Evolutionary conservation across 2,113 vertebrate species (phyloP).

Genomic region (Emydocephalus ijimae): DNA sequence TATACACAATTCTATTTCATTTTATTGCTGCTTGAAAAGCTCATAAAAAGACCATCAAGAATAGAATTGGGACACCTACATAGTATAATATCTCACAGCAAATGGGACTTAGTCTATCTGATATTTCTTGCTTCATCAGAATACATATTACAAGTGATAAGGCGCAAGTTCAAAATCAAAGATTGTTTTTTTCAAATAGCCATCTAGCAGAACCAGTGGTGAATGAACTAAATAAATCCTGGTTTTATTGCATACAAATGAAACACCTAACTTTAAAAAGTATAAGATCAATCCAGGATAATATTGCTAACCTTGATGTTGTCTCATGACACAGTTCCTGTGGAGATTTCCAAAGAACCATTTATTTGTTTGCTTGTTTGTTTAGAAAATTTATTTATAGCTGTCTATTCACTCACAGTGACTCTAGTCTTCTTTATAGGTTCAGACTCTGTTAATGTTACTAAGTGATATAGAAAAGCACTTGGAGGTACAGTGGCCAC

Average conservation of each 20-base stretch:
- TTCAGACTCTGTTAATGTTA: neutral
- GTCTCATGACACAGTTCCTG: neutral
- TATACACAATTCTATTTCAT: neutral
- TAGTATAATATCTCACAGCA: neutral
- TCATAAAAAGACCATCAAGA: neutral
- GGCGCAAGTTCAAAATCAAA: neutral
- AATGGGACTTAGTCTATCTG: neutral
- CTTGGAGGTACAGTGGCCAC: neutral
- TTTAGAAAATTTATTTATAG: neutral
- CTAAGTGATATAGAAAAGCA: neutral
- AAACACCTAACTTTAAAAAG: neutral
- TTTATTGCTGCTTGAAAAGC: conserved; percentile 3
- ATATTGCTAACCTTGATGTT: neutral
- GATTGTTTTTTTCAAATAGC: neutral
- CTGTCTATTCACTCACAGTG: neutral
- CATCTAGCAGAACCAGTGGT: neutral
- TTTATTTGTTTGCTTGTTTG: neutral
- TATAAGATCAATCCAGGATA: neutral
- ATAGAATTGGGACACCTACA: neutral
- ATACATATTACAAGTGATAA: neutral
- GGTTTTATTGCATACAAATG: neutral
- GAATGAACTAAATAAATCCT: neutral
- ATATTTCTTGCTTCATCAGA: neutral
- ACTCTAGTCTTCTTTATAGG: neutral
- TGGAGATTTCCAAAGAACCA: neutral